Evolutionary conservation across 2,888 invertebrate genomes (phyloP).

Genomic region (Phasia obesa): DNA sequence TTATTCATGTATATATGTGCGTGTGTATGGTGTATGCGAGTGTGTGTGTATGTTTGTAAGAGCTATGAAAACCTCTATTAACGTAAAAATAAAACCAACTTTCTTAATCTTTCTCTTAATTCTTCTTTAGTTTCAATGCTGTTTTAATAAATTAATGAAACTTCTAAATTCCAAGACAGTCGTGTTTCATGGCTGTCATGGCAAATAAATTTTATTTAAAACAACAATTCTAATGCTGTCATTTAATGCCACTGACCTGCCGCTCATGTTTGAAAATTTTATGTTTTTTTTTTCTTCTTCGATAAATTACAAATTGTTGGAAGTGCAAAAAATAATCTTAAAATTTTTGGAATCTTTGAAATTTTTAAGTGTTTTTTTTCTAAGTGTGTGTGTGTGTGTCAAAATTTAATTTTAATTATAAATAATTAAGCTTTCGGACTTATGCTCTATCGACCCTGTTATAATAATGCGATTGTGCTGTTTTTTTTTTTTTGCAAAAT

Average conservation of each 20-base stretch:
- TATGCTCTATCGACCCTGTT: slow-evolving; percentile 22
- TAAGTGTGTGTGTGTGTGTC: not conserved
- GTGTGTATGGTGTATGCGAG: not conserved
- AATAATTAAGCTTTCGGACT: slow-evolving; percentile 29
- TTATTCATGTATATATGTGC: not conserved
- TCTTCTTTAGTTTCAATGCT: slow-evolving; percentile 39
- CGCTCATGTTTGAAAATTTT: not conserved
- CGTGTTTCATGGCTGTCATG: slow-evolving; percentile 32
- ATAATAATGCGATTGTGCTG: slow-evolving; percentile 1
- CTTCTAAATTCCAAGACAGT: slow-evolving; percentile 42
- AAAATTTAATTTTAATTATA: slow-evolving; percentile 4
- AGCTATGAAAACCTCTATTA: not conserved
- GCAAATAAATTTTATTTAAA: slow-evolving; percentile 57
- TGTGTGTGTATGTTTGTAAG: not conserved
- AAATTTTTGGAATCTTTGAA: slow-evolving; percentile 21
- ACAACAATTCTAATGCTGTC: slow-evolving; percentile 40
- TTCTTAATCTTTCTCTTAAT: not conserved
- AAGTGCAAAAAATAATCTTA: slow-evolving; percentile 12
- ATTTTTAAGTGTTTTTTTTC: not conserved
- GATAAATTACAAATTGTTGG: slow-evolving; percentile 12
- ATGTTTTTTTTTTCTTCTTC: not conserved
- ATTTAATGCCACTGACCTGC: slow-evolving; percentile 30
- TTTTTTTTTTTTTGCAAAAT: slow-evolving; percentile 3
- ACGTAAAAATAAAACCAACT: not conserved
- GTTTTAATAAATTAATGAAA: slow-evolving; percentile 63